Base-by-base conservation (phyloP, 2,888 invertebrate genomes). In the Chirona hameri region DNA sequence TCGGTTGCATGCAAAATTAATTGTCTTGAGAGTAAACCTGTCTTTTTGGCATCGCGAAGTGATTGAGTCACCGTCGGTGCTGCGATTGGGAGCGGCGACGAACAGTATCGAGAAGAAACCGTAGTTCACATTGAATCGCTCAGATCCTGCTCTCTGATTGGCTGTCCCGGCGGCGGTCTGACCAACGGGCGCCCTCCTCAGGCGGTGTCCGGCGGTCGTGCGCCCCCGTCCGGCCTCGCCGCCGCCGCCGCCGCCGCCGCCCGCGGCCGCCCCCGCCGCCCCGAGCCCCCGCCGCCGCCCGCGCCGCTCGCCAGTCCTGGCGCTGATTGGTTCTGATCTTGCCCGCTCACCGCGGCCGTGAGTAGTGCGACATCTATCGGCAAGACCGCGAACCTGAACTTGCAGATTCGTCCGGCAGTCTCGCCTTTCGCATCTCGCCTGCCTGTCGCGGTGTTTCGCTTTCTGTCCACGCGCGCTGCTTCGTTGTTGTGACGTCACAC, bases 291-390 rank as follows among this genome's bases (percentile, higher is more conserved):
- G 39, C 3, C 39, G 46, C 27, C 72, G 72, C 76, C 21, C 46
- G 39, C 76, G 21, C 46, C 0, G 39, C 5, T 76, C 76, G 76
- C 76, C 76, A 24, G 76, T 76, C 2, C 24, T 46, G 39, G 76
- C 76, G 24, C 9, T 76, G 76, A 46, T 14, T 18, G 46, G 76
- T 10, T 9, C 46, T 5, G n/a, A 46, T 39, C 10, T 7, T 3
- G 0, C 46, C 3, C 39, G 39, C 76, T 4, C 14, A 39, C 21
- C 76, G 39, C 76, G 76, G 76, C 76, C 76, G 76, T 76, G 76
- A 76, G 76, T 76, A 76, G 76, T 18, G 76, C 76, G 76, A 39
- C 76, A 76, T 46, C 76, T 76, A 24, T 39, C 24, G 10, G 76
- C 24, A 7, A 24, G 12, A 18, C 10, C 14, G 46, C 10, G 24